These are phyloP conservation scores for Temnothorax nylanderi DNA, from an alignment of 1,140 invertebrate species.

Conservation along the genomic window DNA sequence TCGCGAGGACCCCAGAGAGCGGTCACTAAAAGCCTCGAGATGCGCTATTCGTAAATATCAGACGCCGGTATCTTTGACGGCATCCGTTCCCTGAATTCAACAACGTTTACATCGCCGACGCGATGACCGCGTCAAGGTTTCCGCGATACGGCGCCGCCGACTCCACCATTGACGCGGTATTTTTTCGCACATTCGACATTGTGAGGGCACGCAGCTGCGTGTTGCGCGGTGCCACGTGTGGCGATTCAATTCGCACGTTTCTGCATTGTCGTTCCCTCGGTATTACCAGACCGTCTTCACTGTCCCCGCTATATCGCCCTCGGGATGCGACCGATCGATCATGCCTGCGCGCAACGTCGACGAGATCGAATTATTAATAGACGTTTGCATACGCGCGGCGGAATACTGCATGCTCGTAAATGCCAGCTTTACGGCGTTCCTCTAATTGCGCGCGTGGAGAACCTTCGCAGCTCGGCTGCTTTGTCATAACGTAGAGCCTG, in stretches of 20 bases:
- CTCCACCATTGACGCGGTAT: conserved; percentile 18
- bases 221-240: conserved; percentile 3
- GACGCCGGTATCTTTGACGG: background rate
- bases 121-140: conserved; percentile 55
- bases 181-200: conserved; percentile 68
- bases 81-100: conserved; percentile 28
- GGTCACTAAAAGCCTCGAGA: background rate
- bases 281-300: background rate
- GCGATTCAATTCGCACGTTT: conserved; percentile 66
- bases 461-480: background rate
- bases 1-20: background rate
- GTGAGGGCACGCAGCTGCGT: conserved; percentile 15
- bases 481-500: background rate
- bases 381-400: conserved; percentile 17
- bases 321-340: conserved; percentile 20
- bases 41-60: background rate
- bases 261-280: conserved; percentile 14
- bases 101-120: background rate
- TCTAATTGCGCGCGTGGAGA: conserved; percentile 37
- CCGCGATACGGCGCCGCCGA: background rate
- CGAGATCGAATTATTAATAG: conserved; percentile 53
- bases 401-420: conserved; percentile 22
- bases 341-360: background rate
- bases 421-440: conserved; percentile 24
- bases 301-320: background rate